A percentile compares a stretch with the other conserved stretches of the same genome.
phyloP scores from a whole-genome alignment of 92 coral and sea anemone species.

The Nematostella vectensis region DNA sequence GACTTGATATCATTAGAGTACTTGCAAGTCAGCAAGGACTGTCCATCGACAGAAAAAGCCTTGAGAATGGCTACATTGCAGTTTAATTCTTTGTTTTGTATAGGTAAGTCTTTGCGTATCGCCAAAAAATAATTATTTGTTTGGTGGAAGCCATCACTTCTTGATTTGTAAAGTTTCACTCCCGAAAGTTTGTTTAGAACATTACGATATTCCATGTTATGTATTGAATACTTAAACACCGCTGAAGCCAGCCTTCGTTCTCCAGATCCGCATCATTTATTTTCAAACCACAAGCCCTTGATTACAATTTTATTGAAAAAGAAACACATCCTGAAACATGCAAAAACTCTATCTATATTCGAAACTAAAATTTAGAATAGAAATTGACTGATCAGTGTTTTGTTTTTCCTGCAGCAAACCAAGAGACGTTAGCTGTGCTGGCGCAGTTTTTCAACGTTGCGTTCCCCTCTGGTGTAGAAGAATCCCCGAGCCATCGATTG shows the following conservation, averaged over 20 bases:
- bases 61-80: constrained; percentile 72
- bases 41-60: constrained; percentile 57
- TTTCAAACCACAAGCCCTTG: too few species aligned
- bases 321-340: too few species aligned
- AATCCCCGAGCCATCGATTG: constrained; percentile 17
- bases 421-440: constrained; percentile 83
- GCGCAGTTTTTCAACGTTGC: constrained; percentile 78
- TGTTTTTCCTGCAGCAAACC: constrained; percentile 72
- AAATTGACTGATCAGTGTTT: background rate
- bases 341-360: too few species aligned
- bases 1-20: constrained; percentile 82
- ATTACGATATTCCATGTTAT: too few species aligned
- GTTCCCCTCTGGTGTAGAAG: constrained; percentile 48
- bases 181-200: background rate
- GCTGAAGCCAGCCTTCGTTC: too few species aligned
- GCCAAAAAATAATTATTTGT: background rate
- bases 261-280: too few species aligned
- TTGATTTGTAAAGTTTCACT: background rate
- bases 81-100: constrained; percentile 75
- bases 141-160: background rate
- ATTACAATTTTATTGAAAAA: too few species aligned
- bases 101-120: constrained; percentile 78
- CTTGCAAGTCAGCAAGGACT: constrained; percentile 59
- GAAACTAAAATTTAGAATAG: too few species aligned
- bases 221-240: too few species aligned